Evolutionary conservation across 92 coral and sea anemone species (phyloP).

Genomic region (Parazoanthus atlanticus): DNA sequence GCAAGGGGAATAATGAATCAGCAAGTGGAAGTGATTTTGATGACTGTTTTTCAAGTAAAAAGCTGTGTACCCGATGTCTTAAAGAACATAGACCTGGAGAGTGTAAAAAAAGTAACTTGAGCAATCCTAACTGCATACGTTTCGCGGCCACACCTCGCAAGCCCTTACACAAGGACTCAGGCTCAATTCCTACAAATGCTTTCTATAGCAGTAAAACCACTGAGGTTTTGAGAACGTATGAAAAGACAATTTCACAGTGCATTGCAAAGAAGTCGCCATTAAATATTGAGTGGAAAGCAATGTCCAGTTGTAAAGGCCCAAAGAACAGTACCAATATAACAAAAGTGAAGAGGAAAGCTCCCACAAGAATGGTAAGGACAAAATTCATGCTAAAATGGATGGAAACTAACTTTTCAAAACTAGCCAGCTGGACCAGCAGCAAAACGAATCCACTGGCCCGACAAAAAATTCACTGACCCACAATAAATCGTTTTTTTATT

Average conservation of each 20-base stretch:
- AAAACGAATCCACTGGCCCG: no score
- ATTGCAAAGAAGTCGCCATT: background rate
- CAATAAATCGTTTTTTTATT: no score
- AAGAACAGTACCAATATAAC: background rate
- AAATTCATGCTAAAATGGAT: background rate
- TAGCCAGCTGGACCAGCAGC: no score
- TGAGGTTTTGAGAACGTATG: background rate
- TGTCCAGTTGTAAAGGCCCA: background rate
- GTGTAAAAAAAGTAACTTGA: background rate
- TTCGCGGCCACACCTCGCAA: conserved; percentile 15
- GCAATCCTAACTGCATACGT: background rate
- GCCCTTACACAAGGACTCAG: background rate
- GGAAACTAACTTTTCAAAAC: no score
- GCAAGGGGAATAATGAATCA: background rate
- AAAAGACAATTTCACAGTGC: background rate
- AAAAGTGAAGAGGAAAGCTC: background rate
- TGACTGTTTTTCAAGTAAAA: background rate
- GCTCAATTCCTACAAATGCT: background rate
- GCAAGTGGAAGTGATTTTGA: conserved; percentile 29
- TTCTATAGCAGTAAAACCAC: conserved; percentile 7
- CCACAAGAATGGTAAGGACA: conserved; percentile 12
- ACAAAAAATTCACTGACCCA: no score
- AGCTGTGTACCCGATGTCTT: background rate
- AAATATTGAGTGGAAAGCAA: conserved; percentile 12
- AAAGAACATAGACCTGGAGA: background rate